These are phyloP conservation scores for Pogonomyrmex californicus DNA, from an alignment of 1,140 invertebrate genomes.

Conservation along the genomic window DNA sequence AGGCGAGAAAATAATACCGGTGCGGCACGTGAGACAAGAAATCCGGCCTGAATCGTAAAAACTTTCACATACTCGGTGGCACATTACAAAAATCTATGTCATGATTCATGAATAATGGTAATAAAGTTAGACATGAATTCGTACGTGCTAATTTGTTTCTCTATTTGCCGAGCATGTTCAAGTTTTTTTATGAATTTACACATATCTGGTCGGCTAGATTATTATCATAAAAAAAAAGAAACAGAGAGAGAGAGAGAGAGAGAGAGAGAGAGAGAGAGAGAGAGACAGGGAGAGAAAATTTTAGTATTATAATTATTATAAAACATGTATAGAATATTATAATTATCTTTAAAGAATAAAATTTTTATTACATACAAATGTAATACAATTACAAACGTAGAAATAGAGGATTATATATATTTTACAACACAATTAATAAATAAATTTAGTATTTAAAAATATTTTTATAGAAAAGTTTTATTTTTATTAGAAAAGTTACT, in stretches of 20 bases:
- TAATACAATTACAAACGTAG: not conserved
- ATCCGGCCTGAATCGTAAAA: not conserved
- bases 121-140: slow-evolving; percentile 7
- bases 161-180: not conserved
- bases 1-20: slow-evolving; percentile 51
- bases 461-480: too few species aligned
- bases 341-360: not conserved
- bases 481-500: too few species aligned
- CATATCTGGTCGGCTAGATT: not conserved
- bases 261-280: slow-evolving; percentile 6
- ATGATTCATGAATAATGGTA: slow-evolving; percentile 11
- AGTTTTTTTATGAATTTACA: not conserved
- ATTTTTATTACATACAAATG: not conserved
- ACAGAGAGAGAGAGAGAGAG: too few species aligned
- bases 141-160: not conserved
- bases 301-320: slow-evolving; percentile 18
- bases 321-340: not conserved
- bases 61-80: slow-evolving; percentile 23
- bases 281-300: too few species aligned
- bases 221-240: slow-evolving; percentile 7
- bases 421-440: not conserved
- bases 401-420: not conserved
- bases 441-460: not conserved
- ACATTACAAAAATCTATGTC: not conserved
- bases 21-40: slow-evolving; percentile 8